Base-by-base conservation (phyloP, 2,797 vertebrate species). In the Erpetoichthys calabaricus region DNA sequence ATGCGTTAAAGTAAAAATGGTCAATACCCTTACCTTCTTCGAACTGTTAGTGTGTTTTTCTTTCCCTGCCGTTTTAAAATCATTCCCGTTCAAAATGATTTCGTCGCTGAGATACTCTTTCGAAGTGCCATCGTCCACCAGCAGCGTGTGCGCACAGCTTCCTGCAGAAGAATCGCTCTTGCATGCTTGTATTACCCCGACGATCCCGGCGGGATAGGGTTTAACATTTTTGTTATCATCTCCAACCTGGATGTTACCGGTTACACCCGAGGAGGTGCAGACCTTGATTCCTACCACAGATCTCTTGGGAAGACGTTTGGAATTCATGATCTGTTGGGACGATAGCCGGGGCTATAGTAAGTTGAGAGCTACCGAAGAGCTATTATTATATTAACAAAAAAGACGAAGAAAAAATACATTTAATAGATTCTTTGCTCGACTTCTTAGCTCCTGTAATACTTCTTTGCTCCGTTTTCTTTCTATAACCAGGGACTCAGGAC, bases 301-400 rank as follows among this genome's bases (percentile, higher is more conserved):
- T 64, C 78, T 77, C 58, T 85, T 81, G 71, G 79, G 67, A 54
- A 83, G 65, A 63, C 73, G 80, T 63, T 78, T 80, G 65, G 83
- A 76, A 75, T 82, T 83, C 84, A 86, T 86, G 57, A 70, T 81
- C 53, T 73, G 70, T 64, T 66, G 57, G 66, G 66, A 62, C 60
- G 25, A 25, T 25, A 66, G 74, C 66, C 62, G 59, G 46, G 64
- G 73, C 77, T 82, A 80, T 65, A 80, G 77, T 75, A 76, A 78
- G 70, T 73, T 76, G 70, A 64, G 70, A 66, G 77, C 75, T 80
- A 73, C 75, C 70, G 71, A 61, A 69, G 72, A 65, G 68, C 72
- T 73, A 25, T 25, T 25, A 25, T 25, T 25, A 25, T 25, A 25
- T 25, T 25, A 25, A 25, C 25, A 25, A 25, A 25, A 25, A 25